phyloP scores from a whole-genome alignment of 2,797 vertebrate genomes.

The Geotrypetes seraphini region DNA sequence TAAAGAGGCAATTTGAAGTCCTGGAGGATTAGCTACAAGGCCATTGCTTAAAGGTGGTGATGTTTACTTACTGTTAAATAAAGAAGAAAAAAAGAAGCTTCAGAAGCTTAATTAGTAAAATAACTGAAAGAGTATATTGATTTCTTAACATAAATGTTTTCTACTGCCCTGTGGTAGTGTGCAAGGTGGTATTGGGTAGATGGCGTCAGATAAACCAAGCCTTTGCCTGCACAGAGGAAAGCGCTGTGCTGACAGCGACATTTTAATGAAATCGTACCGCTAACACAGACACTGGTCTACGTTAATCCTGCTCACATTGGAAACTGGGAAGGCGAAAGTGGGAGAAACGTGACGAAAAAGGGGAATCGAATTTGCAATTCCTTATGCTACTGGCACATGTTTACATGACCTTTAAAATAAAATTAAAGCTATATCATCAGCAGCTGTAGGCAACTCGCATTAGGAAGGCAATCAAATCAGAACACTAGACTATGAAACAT shows the following conservation, averaged over 20 bases:
- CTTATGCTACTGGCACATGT: slow-evolving; percentile 58
- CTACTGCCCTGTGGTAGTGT: slow-evolving; percentile 1
- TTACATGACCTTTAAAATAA: slow-evolving; percentile 72
- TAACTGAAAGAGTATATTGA: slow-evolving; percentile 3
- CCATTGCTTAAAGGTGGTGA: background rate
- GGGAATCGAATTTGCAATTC: slow-evolving; percentile 61
- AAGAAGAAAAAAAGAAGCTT: slow-evolving; percentile 6
- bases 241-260: slow-evolving; percentile 19
- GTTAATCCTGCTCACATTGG: slow-evolving; percentile 47
- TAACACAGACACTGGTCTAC: slow-evolving; percentile 30
- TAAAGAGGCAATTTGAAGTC: rapidly evolving
- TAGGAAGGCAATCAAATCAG: slow-evolving; percentile 65
- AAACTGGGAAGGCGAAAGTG: slow-evolving; percentile 40
- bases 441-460: slow-evolving; percentile 64
- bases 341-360: slow-evolving; percentile 55
- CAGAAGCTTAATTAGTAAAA: slow-evolving; percentile 8
- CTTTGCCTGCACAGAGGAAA: slow-evolving; percentile 6
- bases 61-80: slow-evolving; percentile 1
- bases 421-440: slow-evolving; percentile 66
- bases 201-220: slow-evolving; percentile 8
- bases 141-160: slow-evolving; percentile 7
- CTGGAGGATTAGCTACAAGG: background rate
- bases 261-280: slow-evolving; percentile 39
- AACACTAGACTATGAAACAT: slow-evolving; percentile 66
- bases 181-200: background rate